phyloP scores from a whole-genome alignment of 2,888 invertebrate genomes.

The Lochmaea capreae region DNA sequence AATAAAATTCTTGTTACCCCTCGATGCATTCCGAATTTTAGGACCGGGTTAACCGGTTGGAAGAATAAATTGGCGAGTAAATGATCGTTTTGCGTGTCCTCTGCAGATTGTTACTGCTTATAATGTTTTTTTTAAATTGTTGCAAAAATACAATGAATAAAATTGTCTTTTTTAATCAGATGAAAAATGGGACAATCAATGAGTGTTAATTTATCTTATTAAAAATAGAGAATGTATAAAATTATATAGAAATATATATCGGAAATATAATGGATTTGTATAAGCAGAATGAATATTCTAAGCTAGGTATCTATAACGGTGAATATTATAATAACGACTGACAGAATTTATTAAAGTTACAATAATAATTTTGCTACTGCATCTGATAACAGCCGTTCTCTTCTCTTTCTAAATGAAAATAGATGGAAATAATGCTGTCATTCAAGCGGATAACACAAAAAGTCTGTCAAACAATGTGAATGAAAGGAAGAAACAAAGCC shows the following conservation, averaged over 20 bases:
- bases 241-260: not conserved
- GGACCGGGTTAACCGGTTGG: constrained; percentile 11
- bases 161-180: not conserved
- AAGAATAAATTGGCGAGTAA: constrained; percentile 30
- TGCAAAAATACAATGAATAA: too few species aligned
- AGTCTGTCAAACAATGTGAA: constrained; percentile 60
- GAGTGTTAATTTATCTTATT: not conserved
- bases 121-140: not conserved
- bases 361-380: constrained; percentile 37
- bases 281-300: constrained; percentile 10
- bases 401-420: constrained; percentile 33
- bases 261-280: constrained; percentile 1
- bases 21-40: constrained; percentile 27
- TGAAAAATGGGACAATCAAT: not conserved
- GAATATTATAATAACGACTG: constrained; percentile 27
- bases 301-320: not conserved
- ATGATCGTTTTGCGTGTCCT: constrained; percentile 23
- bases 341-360: constrained; percentile 39
- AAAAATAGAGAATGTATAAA: not conserved
- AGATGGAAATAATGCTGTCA: constrained; percentile 55
- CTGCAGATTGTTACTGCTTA: not conserved
- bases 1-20: constrained; percentile 15
- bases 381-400: constrained; percentile 36
- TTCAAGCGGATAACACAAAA: constrained; percentile 56
- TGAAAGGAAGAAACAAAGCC: constrained; percentile 62